Conservation (phyloP, 2,113 vertebrate genomes). For the Fulmarus glacialis region DNA sequence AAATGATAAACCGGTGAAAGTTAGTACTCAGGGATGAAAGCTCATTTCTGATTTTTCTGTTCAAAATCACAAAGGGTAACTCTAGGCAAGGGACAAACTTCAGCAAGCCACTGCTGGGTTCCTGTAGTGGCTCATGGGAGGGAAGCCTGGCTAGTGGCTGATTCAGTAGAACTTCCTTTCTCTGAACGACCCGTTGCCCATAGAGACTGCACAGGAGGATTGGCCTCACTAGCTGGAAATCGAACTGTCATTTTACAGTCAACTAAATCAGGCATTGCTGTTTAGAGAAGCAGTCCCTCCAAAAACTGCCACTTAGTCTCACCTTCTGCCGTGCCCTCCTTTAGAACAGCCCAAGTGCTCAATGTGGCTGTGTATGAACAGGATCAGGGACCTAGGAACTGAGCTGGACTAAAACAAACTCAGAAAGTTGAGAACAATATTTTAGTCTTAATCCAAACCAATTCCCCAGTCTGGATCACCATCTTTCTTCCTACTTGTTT, state of each 20-base stretch:
- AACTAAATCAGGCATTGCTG: neutral
- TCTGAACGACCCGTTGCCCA: neutral
- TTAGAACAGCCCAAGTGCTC: neutral
- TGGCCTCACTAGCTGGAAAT: neutral
- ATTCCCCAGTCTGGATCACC: neutral
- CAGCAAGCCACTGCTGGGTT: accelerated
- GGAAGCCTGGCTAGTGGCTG: neutral
- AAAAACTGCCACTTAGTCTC: neutral
- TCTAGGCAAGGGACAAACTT: neutral
- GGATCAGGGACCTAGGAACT: neutral
- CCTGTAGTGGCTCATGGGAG: neutral
- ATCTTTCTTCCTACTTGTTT: neutral
- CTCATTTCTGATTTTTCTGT: neutral
- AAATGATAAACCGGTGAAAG: neutral
- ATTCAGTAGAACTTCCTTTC: neutral
- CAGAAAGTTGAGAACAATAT: neutral
- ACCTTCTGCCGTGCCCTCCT: neutral
- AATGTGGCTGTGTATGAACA: neutral
- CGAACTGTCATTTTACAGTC: neutral
- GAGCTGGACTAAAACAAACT: neutral
- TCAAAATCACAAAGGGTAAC: neutral
- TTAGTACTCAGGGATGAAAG: neutral
- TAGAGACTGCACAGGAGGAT: neutral
- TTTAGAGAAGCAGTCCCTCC: neutral
- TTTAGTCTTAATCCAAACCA: neutral